phyloP scores from a whole-genome alignment of 2,113 vertebrate species.

The Redunca redunca region DNA sequence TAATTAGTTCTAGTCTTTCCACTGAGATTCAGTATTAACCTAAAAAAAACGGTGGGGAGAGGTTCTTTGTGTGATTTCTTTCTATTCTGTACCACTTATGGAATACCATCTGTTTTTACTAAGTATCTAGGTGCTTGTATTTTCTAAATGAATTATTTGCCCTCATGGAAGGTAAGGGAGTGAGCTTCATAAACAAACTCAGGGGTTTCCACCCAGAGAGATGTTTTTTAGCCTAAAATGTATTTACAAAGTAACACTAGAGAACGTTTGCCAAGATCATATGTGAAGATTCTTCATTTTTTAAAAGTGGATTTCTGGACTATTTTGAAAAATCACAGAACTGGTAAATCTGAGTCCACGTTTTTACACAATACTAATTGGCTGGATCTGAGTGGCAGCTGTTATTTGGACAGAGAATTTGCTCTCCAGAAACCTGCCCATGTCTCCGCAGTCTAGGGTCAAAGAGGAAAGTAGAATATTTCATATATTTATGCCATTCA shows the following conservation, averaged over 20 bases:
- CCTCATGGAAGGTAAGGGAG: background rate
- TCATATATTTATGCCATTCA: background rate
- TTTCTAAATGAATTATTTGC: background rate
- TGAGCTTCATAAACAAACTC: background rate
- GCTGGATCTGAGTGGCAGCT: background rate
- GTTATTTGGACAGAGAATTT: background rate
- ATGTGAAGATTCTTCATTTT: background rate
- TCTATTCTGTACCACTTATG: background rate
- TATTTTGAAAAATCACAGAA: background rate
- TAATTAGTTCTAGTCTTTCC: background rate
- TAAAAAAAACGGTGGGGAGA: background rate
- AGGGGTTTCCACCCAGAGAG: background rate
- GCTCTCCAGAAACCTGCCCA: background rate
- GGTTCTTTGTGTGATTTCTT: background rate
- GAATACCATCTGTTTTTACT: background rate
- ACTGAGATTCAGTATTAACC: background rate
- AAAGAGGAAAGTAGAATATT: background rate
- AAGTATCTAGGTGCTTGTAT: background rate
- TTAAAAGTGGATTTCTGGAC: background rate
- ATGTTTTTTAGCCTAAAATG: background rate
- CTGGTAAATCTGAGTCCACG: background rate
- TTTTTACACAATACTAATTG: background rate
- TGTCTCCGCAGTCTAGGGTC: background rate
- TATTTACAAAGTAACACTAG: background rate
- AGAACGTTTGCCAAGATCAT: background rate